phyloP scores from a whole-genome alignment of 2,113 vertebrate species.

The Phalacrocorax brasilianus region DNA sequence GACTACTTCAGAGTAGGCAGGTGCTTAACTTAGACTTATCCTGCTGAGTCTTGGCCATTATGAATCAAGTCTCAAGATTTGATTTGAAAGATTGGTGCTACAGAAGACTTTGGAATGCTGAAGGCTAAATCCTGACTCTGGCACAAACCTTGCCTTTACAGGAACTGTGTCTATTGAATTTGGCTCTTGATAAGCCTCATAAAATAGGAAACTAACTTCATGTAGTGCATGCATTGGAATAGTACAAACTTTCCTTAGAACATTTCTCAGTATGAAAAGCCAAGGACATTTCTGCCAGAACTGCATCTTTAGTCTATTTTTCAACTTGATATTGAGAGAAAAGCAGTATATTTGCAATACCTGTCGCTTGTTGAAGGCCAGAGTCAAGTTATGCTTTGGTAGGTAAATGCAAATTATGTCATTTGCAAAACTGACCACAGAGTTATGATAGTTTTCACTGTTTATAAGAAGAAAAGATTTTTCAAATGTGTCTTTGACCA shows the following conservation, averaged over 20 bases:
- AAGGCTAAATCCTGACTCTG: neutral
- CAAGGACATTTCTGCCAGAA: neutral
- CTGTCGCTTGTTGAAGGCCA: neutral
- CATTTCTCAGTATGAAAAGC: neutral
- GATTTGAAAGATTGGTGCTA: neutral
- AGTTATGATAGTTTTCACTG: neutral
- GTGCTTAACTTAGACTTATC: neutral
- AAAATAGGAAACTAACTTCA: neutral
- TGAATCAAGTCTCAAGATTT: neutral
- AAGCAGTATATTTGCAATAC: neutral
- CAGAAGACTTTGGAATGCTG: neutral
- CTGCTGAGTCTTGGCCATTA: neutral
- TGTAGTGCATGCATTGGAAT: neutral
- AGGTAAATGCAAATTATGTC: neutral
- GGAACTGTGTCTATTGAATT: neutral
- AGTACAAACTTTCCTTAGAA: neutral
- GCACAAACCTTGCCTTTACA: neutral
- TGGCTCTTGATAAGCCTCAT: neutral
- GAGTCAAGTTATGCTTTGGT: neutral
- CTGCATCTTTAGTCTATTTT: neutral
- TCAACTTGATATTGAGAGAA: neutral
- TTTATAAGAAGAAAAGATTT: neutral
- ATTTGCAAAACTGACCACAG: neutral
- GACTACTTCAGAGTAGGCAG: neutral
- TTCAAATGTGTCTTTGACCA: neutral